Base-by-base conservation (phyloP, 2,888 invertebrate genomes). In the Abrostola tripartita region DNA sequence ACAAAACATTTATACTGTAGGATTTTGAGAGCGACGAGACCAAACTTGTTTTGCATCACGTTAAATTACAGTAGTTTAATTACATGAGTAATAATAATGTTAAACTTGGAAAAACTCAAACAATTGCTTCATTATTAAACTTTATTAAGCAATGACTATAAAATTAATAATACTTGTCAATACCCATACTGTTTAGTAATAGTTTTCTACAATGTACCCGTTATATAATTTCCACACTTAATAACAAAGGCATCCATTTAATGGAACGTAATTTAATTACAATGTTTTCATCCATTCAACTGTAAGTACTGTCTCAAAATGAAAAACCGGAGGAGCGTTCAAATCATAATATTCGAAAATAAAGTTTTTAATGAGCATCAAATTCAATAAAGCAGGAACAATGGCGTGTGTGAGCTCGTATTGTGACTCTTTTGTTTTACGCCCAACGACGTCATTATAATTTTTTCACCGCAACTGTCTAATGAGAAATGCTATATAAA, bases 291-390 rank as follows among this genome's bases (percentile, higher is more conserved):
- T 0, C 52, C 36, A 66, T 72, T 70, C 63, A 70, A 42, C 58
- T 51, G 36, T 41, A 42, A 54, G 62, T 51, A 37, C 35, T 47
- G 44, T 57, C 55, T 68, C 50, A 0, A 65, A 65, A 66, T 72
- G 58, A 55, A 71, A 76, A 71, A 54, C 57, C 51, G 68, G 52
- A 52, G 52, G 69, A 73, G 60, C 56, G 60, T 72, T 73, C 72
- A 79, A 81, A 73, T 69, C 67, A 61, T 74, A 63, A 72, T 78
- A 76, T 81, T 80, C 65, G 67, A 78, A 81, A 81, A 78, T 81
- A 77, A 76, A 82, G 65, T 84, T 90, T 90, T 92, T 93, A 93
- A 94, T 92, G 92, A 94, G 92, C 89, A 90, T 89, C 81, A 87
- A 86, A 89, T 89, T 90, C 88, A 90, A 90, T 92, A 92, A 92